These are phyloP conservation scores for Drosophila cognata DNA, from an alignment of 2,888 invertebrate genomes.

Conservation along the genomic window DNA sequence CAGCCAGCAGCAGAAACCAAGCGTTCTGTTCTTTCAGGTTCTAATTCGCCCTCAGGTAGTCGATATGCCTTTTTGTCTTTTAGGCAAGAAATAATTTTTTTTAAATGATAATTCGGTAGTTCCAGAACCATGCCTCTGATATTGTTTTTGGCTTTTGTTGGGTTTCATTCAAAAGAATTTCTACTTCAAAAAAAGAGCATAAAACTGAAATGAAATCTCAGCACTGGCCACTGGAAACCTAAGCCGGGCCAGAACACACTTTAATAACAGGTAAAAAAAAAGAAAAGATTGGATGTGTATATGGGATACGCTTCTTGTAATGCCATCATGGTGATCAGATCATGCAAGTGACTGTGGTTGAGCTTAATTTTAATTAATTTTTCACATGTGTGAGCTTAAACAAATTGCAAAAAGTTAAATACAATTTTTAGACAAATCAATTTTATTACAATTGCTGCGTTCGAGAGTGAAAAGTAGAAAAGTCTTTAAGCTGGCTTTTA, in stretches of 20 bases:
- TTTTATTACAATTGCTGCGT: neutral
- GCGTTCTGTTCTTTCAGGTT: slow-evolving; percentile 23
- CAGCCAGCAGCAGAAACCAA: slow-evolving; percentile 3
- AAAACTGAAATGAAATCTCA: slow-evolving; percentile 39
- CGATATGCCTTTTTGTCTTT: slow-evolving; percentile 38
- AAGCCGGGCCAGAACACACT: slow-evolving; percentile 23
- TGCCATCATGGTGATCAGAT: slow-evolving; percentile 1
- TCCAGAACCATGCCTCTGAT: slow-evolving; percentile 15
- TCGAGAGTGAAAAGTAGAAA: neutral
- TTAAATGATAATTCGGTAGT: slow-evolving; percentile 48
- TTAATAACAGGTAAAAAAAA: slow-evolving; percentile 27
- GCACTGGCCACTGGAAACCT: slow-evolving; percentile 33
- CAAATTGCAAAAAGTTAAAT: neutral
- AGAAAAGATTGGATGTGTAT: slow-evolving; percentile 1
- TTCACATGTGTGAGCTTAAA: neutral
- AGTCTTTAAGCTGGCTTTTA: neutral
- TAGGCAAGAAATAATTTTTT: slow-evolving; percentile 19
- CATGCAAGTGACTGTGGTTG: neutral
- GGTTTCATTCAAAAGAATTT: slow-evolving; percentile 61
- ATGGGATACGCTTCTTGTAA: slow-evolving; percentile 9
- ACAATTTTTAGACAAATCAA: neutral
- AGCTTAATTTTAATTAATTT: neutral
- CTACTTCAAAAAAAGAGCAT: slow-evolving; percentile 5
- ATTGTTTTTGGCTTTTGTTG: slow-evolving; percentile 48
- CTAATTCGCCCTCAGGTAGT: slow-evolving; percentile 56